Conservation (phyloP, 2,888 invertebrate genomes). For the Limenitis camilla region DNA sequence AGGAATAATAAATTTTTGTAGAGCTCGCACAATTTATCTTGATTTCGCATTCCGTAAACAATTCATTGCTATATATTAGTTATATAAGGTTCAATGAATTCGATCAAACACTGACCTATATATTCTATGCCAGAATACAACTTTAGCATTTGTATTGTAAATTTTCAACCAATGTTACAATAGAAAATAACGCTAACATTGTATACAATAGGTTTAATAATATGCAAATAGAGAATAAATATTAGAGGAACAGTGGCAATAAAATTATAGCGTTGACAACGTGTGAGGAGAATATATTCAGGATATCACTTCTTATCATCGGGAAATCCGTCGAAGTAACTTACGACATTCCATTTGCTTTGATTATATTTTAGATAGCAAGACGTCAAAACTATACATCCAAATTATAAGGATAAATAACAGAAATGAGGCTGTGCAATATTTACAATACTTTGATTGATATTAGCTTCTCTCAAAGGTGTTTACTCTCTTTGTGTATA, state of each 20-base stretch:
- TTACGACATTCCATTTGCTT: slow-evolving; percentile 12
- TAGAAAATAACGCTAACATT: not conserved
- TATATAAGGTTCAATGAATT: slow-evolving; percentile 4
- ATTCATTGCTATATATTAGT: not conserved
- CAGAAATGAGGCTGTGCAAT: too few species aligned
- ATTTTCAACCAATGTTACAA: not conserved
- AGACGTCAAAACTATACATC: too few species aligned
- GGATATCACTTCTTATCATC: slow-evolving; percentile 39
- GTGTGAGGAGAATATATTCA: slow-evolving; percentile 25
- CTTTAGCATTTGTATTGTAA: not conserved
- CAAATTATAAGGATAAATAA: too few species aligned
- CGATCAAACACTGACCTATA: slow-evolving; percentile 4
- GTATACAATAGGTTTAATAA: slow-evolving; percentile 22
- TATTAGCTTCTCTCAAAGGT: too few species aligned
- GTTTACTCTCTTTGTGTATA: too few species aligned
- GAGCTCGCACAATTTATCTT: not conserved
- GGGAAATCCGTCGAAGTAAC: slow-evolving; percentile 34
- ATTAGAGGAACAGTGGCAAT: slow-evolving; percentile 20
- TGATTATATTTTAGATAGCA: not conserved
- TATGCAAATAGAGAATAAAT: slow-evolving; percentile 22
- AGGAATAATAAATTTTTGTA: not conserved
- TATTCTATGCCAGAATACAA: not conserved
- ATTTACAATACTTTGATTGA: too few species aligned
- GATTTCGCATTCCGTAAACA: not conserved
- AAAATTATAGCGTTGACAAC: slow-evolving; percentile 28